Percentiles rank a stretch among this genome's conserved stretches.
These are phyloP conservation scores for Casuarius casuarius DNA, from an alignment of 2,113 vertebrate species.

Conservation along the genomic window DNA sequence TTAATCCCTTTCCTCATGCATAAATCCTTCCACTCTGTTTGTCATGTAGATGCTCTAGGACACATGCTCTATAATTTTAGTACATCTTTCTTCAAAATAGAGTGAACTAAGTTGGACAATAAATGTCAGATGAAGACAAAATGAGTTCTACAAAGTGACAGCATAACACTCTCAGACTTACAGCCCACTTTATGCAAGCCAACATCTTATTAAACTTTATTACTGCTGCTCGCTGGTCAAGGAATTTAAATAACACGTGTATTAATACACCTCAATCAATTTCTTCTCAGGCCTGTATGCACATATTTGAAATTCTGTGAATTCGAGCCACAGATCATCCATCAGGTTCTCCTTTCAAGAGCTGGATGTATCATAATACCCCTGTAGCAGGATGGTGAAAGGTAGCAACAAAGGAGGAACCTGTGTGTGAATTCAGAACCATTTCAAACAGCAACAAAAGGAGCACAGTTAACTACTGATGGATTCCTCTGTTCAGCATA, in stretches of 20 bases:
- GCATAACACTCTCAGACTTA: constrained; percentile 41
- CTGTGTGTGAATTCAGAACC: not conserved
- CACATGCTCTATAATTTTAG: constrained; percentile 44
- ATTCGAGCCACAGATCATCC: not conserved
- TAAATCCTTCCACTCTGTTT: constrained; percentile 43
- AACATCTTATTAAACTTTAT: constrained; percentile 49
- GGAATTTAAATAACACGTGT: constrained; percentile 17
- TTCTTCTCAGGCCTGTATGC: not conserved
- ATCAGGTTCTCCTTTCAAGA: not conserved
- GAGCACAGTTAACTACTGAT: constrained; percentile 14
- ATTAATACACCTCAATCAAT: constrained; percentile 38
- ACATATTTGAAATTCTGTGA: not conserved
- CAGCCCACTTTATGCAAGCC: not conserved
- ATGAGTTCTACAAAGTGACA: constrained; percentile 38
- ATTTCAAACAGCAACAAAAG: not conserved
- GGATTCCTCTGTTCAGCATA: not conserved
- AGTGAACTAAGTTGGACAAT: constrained; percentile 10
- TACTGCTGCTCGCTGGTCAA: constrained; percentile 48
- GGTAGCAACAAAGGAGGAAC: not conserved
- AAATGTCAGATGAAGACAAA: constrained; percentile 57
- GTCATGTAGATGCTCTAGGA: constrained; percentile 25
- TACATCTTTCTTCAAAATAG: constrained; percentile 31
- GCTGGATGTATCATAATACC: not conserved
- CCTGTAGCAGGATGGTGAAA: not conserved
- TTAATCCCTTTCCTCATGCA: not conserved